Conservation (phyloP, 2,113 vertebrate genomes). For the Pterocles gutturalis region DNA sequence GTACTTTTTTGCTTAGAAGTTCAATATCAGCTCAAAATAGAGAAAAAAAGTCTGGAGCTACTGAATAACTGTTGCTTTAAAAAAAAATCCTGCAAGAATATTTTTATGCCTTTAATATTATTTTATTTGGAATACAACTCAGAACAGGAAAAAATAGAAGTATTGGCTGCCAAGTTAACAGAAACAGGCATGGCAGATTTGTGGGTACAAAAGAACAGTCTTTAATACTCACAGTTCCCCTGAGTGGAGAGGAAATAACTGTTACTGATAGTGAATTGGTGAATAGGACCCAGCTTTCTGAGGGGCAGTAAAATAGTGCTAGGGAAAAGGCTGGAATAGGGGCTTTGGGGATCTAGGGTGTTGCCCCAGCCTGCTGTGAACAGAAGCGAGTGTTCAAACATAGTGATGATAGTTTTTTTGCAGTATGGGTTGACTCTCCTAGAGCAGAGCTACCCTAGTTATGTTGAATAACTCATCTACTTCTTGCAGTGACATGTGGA, state of each 20-base stretch:
- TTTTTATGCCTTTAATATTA: neutral
- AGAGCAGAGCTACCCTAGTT: neutral
- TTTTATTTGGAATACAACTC: neutral
- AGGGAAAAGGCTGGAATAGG: neutral
- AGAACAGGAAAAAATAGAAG: fast-evolving
- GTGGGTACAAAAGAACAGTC: neutral
- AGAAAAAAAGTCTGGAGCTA: neutral
- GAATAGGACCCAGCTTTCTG: neutral
- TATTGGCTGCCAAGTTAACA: neutral
- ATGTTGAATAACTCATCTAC: neutral
- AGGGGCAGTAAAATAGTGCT: neutral
- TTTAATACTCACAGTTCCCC: neutral
- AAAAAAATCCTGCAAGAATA: neutral
- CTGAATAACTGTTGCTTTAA: neutral
- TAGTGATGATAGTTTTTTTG: fast-evolving
- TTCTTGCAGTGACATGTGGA: neutral
- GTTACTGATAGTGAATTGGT: neutral
- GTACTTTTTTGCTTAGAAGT: neutral
- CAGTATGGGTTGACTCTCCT: neutral
- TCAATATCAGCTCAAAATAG: neutral
- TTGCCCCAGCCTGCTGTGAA: neutral
- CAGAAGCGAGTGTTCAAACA: neutral
- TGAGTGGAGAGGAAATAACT: neutral
- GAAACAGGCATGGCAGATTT: neutral
- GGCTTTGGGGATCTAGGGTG: neutral